phyloP scores from a whole-genome alignment of 2,888 invertebrate species.

The Lasioglossum vierecki region DNA sequence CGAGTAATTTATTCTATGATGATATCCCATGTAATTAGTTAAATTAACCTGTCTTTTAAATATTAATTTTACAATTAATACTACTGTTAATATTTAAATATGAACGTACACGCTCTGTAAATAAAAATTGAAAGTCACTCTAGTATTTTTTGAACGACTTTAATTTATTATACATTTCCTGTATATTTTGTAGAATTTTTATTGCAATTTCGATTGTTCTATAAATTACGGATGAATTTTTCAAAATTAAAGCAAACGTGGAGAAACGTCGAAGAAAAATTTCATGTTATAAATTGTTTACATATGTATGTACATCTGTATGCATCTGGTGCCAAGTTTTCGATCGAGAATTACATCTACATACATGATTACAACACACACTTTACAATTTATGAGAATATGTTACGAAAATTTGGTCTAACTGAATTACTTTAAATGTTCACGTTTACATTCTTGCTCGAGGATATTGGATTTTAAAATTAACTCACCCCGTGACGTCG shows the following conservation, averaged over 20 bases:
- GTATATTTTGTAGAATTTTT: background rate
- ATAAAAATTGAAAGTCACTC: background rate
- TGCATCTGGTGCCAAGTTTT: background rate
- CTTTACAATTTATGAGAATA: background rate
- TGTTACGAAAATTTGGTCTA: background rate
- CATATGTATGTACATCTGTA: background rate
- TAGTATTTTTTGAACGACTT: too few relatives aligned
- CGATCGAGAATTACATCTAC: background rate
- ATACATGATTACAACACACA: background rate
- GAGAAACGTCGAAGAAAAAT: background rate
- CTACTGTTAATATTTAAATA: background rate
- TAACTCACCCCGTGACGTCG: background rate
- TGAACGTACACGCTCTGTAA: background rate
- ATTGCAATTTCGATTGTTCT: background rate
- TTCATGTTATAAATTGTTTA: background rate
- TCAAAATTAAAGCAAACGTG: background rate
- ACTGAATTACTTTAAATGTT: background rate
- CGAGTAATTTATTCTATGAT: background rate
- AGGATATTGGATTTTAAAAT: conserved; percentile 7
- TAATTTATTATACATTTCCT: background rate
- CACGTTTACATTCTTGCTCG: background rate
- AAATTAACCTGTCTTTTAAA: background rate
- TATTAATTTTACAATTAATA: too few relatives aligned
- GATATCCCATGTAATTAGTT: background rate
- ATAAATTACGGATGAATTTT: background rate